A percentile compares a stretch with the other conserved stretches of the same genome.
Evolutionary conservation across 2,888 invertebrate genomes (phyloP).

Genomic region (Pristionchus maxplancki): DNA sequence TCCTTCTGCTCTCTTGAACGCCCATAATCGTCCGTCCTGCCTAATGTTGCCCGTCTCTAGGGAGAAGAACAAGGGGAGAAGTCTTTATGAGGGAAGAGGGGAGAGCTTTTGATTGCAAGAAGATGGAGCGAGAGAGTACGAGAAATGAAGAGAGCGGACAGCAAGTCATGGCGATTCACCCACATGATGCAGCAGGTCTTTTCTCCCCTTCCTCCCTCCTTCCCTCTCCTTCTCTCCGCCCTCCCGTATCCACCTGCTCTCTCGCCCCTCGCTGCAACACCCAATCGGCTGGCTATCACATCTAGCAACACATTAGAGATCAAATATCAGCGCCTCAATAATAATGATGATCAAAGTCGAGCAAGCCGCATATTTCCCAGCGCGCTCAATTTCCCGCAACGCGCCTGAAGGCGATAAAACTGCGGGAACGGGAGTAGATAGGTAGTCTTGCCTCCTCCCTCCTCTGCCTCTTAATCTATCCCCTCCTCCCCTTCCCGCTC

Average conservation of each 20-base stretch:
- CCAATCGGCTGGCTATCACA: neutral
- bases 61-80: neutral
- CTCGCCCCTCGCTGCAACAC: neutral
- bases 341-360: neutral
- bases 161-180: neutral
- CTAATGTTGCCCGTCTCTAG: slow-evolving; percentile 25
- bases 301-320: neutral
- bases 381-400: neutral
- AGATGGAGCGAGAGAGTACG: neutral
- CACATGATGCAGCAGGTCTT: slow-evolving; percentile 28
- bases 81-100: neutral
- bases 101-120: neutral
- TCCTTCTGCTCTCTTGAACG: neutral
- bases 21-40: neutral
- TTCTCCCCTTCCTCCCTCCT: neutral
- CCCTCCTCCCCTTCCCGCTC: neutral
- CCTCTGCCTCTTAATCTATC: slow-evolving; percentile 42
- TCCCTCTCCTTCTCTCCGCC: neutral
- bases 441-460: neutral
- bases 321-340: neutral
- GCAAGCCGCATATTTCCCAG: no score
- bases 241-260: neutral
- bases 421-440: neutral
- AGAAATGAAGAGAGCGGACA: neutral
- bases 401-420: neutral